These are phyloP conservation scores for Tachina fera DNA, from an alignment of 2,888 invertebrate genomes.

Conservation along the genomic window DNA sequence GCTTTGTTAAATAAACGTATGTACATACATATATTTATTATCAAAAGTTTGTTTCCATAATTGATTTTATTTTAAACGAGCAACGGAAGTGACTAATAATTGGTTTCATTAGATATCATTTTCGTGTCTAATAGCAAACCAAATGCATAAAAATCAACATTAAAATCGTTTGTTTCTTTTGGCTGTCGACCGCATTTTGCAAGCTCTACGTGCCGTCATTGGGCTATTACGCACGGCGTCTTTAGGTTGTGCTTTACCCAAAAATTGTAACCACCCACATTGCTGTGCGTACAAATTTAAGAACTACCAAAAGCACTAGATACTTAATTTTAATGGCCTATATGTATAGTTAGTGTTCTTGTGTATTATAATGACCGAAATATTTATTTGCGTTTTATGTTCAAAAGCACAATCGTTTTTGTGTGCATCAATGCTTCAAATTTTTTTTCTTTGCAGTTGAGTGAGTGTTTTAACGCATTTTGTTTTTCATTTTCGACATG, in stretches of 20 bases:
- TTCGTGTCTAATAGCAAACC: slow-evolving; percentile 54
- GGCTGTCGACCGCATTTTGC: slow-evolving; percentile 66
- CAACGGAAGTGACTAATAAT: slow-evolving; percentile 70
- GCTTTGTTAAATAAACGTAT: slow-evolving; percentile 4
- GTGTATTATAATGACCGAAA: slow-evolving; percentile 32
- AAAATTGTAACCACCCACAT: slow-evolving; percentile 52
- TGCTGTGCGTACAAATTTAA: slow-evolving; percentile 26
- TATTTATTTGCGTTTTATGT: slow-evolving; percentile 11
- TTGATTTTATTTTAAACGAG: slow-evolving; percentile 56
- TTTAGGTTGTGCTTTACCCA: slow-evolving; percentile 23
- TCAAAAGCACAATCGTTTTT: slow-evolving; percentile 10
- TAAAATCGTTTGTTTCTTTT: slow-evolving; percentile 61
- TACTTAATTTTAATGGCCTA: slow-evolving; percentile 4
- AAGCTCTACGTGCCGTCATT: slow-evolving; percentile 59
- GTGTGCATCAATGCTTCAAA: not conserved
- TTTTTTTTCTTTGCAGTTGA: not conserved
- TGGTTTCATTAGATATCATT: slow-evolving; percentile 68
- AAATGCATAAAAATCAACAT: slow-evolving; percentile 47
- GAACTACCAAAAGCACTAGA: slow-evolving; percentile 22
- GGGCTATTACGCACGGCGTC: slow-evolving; percentile 41
- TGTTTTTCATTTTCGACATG: too few species aligned
- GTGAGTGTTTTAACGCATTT: not conserved
- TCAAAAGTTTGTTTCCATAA: slow-evolving; percentile 54
- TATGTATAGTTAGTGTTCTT: not conserved
- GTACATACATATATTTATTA: not conserved